phyloP scores from a whole-genome alignment of 2,888 invertebrate genomes.

The Leuctra nigra region DNA sequence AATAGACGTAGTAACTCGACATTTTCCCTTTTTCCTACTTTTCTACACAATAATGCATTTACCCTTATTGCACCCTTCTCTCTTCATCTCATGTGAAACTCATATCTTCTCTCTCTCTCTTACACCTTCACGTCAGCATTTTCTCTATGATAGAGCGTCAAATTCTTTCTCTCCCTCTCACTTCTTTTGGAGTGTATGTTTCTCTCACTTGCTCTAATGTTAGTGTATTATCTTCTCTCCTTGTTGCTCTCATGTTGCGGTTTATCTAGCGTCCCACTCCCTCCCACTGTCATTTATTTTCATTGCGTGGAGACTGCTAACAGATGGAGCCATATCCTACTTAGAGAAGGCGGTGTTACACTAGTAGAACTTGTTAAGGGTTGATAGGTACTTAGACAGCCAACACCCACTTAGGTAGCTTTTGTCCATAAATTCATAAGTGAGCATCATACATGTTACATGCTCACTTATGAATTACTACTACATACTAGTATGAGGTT shows the following conservation, averaged over 20 bases:
- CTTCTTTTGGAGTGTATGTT: too few relatives aligned
- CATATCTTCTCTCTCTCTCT: too few relatives aligned
- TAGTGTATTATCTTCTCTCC: too few relatives aligned
- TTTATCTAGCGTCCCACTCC: not conserved
- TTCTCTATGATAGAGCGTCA: not conserved
- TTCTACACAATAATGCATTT: not conserved
- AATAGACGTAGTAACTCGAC: not conserved
- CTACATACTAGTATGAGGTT: too few relatives aligned
- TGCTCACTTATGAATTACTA: too few relatives aligned
- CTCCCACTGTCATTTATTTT: not conserved
- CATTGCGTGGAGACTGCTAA: conserved; percentile 3
- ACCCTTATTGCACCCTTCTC: not conserved
- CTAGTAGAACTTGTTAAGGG: too few relatives aligned
- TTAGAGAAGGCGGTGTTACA: not conserved
- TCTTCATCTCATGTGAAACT: too few relatives aligned
- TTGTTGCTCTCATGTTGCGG: not conserved
- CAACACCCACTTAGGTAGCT: too few relatives aligned
- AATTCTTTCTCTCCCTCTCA: not conserved
- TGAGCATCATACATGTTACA: too few relatives aligned
- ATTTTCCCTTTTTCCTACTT: not conserved
- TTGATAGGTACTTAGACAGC: too few relatives aligned
- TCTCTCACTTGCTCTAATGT: too few relatives aligned
- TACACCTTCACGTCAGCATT: conserved; percentile 8
- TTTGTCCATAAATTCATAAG: too few relatives aligned
- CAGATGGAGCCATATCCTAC: conserved; percentile 12